Conservation (phyloP, 2,113 vertebrate genomes). For the Coracopsis vasa region DNA sequence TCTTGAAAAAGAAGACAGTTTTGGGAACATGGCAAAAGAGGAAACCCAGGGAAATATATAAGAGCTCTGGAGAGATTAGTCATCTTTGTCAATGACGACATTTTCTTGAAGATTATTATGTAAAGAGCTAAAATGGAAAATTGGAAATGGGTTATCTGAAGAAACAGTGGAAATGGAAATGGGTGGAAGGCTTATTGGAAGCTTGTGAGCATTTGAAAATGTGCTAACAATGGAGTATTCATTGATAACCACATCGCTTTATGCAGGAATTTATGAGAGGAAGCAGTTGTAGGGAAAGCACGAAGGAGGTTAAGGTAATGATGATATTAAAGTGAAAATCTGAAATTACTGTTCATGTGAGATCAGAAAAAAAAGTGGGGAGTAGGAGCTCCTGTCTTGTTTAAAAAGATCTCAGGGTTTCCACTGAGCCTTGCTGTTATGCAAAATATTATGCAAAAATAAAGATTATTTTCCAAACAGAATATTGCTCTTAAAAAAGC, state of each 20-base stretch:
- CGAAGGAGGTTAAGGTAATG: neutral
- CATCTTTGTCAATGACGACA: neutral
- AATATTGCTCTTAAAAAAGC: neutral
- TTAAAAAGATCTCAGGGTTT: neutral
- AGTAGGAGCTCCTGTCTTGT: neutral
- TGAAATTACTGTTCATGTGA: neutral
- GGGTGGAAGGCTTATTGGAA: slow-evolving; percentile 38
- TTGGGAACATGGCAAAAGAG: slow-evolving; percentile 28
- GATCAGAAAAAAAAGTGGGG: neutral
- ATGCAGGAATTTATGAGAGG: slow-evolving; percentile 25
- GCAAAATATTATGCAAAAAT: neutral
- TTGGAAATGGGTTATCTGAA: slow-evolving; percentile 46
- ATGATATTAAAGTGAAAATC: neutral
- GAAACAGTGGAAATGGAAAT: slow-evolving; percentile 53
- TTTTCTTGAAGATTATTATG: slow-evolving; percentile 16
- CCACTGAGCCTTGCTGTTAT: neutral
- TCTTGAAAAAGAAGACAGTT: slow-evolving; percentile 5
- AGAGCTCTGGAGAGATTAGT: slow-evolving; percentile 13
- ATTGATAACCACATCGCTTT: neutral
- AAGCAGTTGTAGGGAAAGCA: neutral
- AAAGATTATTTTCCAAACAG: neutral
- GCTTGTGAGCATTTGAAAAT: slow-evolving; percentile 16
- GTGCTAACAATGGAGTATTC: slow-evolving; percentile 52
- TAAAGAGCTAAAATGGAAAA: slow-evolving; percentile 40
- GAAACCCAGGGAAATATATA: neutral